Base-by-base conservation (phyloP, 2,797 vertebrate genomes). In the Potorous gilbertii region DNA sequence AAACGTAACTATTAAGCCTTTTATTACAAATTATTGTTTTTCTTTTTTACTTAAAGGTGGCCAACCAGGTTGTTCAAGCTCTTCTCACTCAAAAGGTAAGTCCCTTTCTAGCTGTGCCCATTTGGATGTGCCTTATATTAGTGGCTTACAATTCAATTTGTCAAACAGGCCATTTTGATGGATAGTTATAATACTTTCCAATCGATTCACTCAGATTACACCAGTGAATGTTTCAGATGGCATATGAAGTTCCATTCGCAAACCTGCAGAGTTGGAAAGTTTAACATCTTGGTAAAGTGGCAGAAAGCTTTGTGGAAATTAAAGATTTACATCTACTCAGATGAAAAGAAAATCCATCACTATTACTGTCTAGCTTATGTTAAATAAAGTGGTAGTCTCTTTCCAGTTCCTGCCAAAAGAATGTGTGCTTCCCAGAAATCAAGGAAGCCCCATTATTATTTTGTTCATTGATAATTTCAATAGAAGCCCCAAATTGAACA, bases 31-130 rank as follows among this genome's bases (percentile, higher is more conserved):
- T 1, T 31, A 31, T 96, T 94, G 97, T 56, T 56, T 56, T 92
- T 95, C 95, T 97, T 40, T 97, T 97, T 96, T 87, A 94, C 98
- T 97, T 98, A 91, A 96, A 99, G 99, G 99, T 99, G 92, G 99
- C 99, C 97, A 99, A 99, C 98, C 99, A 99, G 96, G 99, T 99
- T 27, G 99, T 99, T 94, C 99, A 99, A 98, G 99, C 99, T 50
- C 99, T 99, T 21, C 99, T 99, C 95, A 99, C 99, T 97, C 99
- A 99, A 98, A 99, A 99, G 99, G 99, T 99, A 98, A 97, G 99
- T 97, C 90, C 95, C 92, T 55, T 96, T 96, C 91, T 94, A 55
- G n/a, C 55, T 96, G 94, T 92, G 28, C 56, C 94, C 52, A 93
- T 95, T 96, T 91, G 93, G 31, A 57, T 92, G 62, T 94, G 40